A percentile compares a stretch with the other conserved stretches of the same genome.
Evolutionary conservation across 2,797 vertebrate genomes (phyloP).

Genomic region (Somateria mollissima): DNA sequence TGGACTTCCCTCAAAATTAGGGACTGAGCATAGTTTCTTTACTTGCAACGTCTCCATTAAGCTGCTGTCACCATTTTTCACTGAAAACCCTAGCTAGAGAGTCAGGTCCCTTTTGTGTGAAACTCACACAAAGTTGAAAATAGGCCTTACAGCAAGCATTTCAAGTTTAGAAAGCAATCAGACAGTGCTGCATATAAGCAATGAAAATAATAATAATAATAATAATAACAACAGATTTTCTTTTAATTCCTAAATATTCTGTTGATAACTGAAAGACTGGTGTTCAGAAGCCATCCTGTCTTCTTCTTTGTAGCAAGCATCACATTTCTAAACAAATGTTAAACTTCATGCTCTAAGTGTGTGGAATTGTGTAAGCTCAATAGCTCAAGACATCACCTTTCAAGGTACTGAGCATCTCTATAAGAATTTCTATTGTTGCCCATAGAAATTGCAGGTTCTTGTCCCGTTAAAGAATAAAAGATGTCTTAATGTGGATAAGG

Average conservation of each 20-base stretch:
- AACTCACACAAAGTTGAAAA: neutral
- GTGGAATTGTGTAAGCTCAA: neutral
- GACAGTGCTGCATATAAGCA: neutral
- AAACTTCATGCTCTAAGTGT: neutral
- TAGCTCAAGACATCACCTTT: neutral
- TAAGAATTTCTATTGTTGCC: neutral
- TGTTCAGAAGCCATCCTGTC: neutral
- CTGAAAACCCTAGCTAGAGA: neutral
- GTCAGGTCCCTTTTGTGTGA: neutral
- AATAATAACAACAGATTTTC: neutral
- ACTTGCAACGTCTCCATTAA: neutral
- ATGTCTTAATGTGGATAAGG: neutral
- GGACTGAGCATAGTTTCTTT: neutral
- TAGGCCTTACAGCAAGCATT: accelerated
- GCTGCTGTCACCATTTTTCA: neutral
- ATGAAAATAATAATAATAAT: too few species aligned
- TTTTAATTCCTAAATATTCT: neutral
- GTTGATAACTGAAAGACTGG: neutral
- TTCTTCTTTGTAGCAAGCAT: neutral
- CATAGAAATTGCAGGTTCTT: neutral
- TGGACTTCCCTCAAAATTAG: neutral
- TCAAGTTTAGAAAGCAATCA: neutral
- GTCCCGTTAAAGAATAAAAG: neutral
- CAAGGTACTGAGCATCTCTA: neutral
- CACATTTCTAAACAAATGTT: neutral